Conservation (phyloP, 2,113 vertebrate genomes). For the Apteryx mantelli region DNA sequence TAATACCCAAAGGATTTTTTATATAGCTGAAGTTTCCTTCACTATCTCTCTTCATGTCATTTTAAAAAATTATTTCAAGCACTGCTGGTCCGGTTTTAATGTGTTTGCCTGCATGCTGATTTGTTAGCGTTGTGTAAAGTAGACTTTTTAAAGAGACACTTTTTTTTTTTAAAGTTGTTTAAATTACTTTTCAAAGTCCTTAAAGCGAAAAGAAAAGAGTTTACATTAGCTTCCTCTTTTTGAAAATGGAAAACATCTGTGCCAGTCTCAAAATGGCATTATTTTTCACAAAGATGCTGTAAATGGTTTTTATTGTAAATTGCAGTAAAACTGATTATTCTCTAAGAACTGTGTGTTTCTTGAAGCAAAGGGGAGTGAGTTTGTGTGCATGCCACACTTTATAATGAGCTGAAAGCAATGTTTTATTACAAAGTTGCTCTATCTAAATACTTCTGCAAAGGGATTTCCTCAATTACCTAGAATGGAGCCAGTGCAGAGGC, state of each 20-base stretch:
- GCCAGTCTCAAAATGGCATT: constrained; percentile 59
- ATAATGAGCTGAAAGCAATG: not conserved
- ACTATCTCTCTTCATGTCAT: not conserved
- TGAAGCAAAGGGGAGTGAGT: not conserved
- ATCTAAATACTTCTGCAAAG: not conserved
- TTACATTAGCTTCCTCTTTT: constrained; percentile 61
- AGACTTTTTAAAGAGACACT: constrained; percentile 41
- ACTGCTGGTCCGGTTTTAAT: constrained; percentile 42
- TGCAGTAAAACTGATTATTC: constrained; percentile 58
- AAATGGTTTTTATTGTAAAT: constrained; percentile 74
- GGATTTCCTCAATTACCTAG: not conserved
- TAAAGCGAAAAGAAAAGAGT: constrained; percentile 34
- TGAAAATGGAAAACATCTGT: constrained; percentile 70
- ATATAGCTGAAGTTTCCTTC: not conserved
- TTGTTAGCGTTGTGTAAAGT: constrained; percentile 34
- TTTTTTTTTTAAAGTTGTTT: not conserved
- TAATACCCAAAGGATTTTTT: constrained; percentile 60
- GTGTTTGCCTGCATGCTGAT: constrained; percentile 45
- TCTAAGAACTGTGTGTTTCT: constrained; percentile 30
- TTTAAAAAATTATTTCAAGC: constrained; percentile 20
- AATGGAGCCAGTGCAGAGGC: not conserved
- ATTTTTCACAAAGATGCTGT: constrained; percentile 66
- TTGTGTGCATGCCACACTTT: not conserved
- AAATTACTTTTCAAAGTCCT: constrained; percentile 11
- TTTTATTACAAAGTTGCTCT: not conserved